Conservation (phyloP, 2,797 vertebrate genomes). For the Oceanodroma leucorhoa region DNA sequence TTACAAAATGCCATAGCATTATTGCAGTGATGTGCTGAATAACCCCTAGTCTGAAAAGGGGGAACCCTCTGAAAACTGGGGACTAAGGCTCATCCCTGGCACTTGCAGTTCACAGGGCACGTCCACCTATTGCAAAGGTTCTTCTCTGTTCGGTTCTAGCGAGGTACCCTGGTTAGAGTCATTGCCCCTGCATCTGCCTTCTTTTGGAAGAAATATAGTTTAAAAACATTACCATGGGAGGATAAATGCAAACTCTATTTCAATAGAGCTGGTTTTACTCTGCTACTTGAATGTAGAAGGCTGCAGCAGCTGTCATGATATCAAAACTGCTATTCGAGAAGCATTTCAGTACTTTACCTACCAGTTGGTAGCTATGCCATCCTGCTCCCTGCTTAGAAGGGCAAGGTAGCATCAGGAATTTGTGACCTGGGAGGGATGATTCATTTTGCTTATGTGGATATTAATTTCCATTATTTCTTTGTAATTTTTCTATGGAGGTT, state of each 20-base stretch:
- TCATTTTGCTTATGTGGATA: not conserved
- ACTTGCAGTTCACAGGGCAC: not conserved
- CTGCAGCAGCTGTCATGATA: not conserved
- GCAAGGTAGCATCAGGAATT: not conserved
- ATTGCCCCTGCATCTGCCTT: not conserved
- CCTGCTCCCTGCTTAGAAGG: not conserved
- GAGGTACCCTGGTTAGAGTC: not conserved
- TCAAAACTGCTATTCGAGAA: not conserved
- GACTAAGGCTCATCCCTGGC: not conserved
- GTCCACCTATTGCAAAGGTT: not conserved
- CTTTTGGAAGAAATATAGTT: not conserved
- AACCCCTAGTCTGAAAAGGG: not conserved
- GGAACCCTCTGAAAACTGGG: not conserved
- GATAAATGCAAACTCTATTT: not conserved
- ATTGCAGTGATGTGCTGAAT: not conserved
- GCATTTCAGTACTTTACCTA: not conserved
- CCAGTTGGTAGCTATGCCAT: not conserved
- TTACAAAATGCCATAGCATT: not conserved
- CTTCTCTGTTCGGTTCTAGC: not conserved
- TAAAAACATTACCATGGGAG: not conserved
- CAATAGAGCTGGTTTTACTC: not conserved
- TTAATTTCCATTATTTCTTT: not conserved
- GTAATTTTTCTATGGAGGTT: not conserved
- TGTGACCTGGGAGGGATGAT: not conserved
- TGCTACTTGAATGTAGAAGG: not conserved